Percentiles rank a stretch among this genome's conserved stretches.
Conservation (phyloP, 1,140 invertebrate species). For the Belonocnema kinseyi region DNA sequence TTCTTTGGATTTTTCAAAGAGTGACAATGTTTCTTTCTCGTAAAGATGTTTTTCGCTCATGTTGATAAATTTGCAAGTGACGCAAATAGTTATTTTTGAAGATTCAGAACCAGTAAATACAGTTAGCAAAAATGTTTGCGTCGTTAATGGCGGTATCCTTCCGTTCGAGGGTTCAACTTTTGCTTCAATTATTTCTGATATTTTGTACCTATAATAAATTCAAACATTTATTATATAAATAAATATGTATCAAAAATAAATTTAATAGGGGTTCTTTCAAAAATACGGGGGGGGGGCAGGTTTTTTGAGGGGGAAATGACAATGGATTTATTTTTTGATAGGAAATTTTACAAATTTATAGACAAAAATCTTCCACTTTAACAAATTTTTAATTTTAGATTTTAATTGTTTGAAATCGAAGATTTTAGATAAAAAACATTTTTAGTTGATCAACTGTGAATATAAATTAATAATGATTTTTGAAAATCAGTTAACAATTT, state of each 20-base stretch:
- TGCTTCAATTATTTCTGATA: conserved; percentile 49
- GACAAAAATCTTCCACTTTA: too few species aligned
- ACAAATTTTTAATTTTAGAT: too few species aligned
- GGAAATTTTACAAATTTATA: too few species aligned
- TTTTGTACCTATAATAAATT: conserved; percentile 45
- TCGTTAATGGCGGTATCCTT: conserved; percentile 53
- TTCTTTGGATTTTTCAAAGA: conserved; percentile 45
- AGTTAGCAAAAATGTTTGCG: conserved; percentile 56
- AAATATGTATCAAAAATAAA: conserved; percentile 15
- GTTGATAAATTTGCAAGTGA: conserved; percentile 62
- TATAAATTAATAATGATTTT: too few species aligned
- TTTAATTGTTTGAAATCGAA: too few species aligned
- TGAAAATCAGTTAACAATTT: too few species aligned
- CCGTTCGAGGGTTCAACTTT: conserved; percentile 55
- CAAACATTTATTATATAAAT: conserved; percentile 22
- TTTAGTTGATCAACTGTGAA: too few species aligned
- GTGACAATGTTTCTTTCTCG: conserved; percentile 47
- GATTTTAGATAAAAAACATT: too few species aligned
- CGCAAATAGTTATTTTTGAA: conserved; percentile 51
- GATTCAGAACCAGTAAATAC: conserved; percentile 43
- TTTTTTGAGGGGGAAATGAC: too few species aligned
- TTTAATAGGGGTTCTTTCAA: too few species aligned
- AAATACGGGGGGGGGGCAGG: too few species aligned
- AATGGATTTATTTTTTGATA: too few species aligned
- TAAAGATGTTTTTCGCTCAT: conserved; percentile 54